Evolutionary conservation across 2,797 vertebrate species (phyloP).

Genomic region (Sylvia borin): DNA sequence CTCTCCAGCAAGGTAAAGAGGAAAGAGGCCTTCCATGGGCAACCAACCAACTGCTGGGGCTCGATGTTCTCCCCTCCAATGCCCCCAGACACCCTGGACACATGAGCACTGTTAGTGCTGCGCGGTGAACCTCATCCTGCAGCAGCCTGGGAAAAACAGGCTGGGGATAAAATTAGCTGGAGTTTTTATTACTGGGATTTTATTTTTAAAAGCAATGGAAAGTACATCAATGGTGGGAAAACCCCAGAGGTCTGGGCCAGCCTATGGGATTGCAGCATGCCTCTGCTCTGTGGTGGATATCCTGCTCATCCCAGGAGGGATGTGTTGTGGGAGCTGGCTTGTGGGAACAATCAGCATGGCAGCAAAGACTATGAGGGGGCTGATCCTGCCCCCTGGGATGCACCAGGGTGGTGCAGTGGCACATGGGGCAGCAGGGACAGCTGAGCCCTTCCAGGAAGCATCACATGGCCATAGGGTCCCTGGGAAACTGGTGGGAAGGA

Average conservation of each 20-base stretch:
- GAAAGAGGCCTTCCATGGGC: neutral
- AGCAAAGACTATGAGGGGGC: neutral
- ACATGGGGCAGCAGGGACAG: neutral
- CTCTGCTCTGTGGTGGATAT: neutral
- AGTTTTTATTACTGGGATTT: neutral
- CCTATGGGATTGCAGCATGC: fast-evolving
- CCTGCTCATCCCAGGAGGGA: neutral
- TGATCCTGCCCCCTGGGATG: neutral
- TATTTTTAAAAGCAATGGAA: constrained; percentile 26
- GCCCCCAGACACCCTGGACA: fast-evolving
- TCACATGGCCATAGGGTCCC: neutral
- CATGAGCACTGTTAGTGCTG: neutral
- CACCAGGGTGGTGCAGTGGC: neutral
- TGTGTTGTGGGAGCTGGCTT: neutral
- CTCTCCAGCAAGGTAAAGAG: neutral
- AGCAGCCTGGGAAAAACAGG: neutral
- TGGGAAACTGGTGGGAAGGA: neutral
- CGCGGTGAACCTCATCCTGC: neutral
- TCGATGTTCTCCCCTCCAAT: fast-evolving
- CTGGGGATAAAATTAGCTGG: neutral
- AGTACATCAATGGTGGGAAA: neutral
- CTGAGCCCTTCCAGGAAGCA: neutral
- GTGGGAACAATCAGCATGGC: neutral
- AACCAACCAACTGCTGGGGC: neutral
- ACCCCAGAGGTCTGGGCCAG: neutral